A percentile compares a stretch with the other conserved stretches of the same genome.
Evolutionary conservation across 2,888 invertebrate species (phyloP).

Genomic region (Euspilapteryx auroguttella): DNA sequence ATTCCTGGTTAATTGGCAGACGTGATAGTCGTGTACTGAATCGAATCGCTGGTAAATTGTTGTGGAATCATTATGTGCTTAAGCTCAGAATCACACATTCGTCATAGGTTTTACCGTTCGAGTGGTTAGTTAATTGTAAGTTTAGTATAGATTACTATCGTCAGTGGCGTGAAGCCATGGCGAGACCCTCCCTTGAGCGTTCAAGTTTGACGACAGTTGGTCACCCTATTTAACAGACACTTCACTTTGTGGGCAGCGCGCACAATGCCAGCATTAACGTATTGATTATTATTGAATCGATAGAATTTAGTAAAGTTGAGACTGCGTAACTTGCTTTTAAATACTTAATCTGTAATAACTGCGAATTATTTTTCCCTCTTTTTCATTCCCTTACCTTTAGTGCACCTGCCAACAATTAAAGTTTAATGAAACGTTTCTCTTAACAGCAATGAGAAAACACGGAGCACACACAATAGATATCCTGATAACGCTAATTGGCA

Average conservation of each 20-base stretch:
- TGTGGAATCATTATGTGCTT: slow-evolving; percentile 1
- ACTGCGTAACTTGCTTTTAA: neutral
- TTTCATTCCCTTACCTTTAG: no score
- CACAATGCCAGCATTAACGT: slow-evolving; percentile 40
- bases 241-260: slow-evolving; percentile 56
- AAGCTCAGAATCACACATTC: neutral
- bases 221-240: slow-evolving; percentile 56
- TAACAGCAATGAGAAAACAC: no score
- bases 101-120: slow-evolving; percentile 19
- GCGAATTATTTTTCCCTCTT: no score
- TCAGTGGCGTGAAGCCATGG: slow-evolving; percentile 42
- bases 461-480: neutral
- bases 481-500: neutral
- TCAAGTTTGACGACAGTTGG: slow-evolving; percentile 50
- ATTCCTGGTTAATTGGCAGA: slow-evolving; percentile 58
- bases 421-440: no score
- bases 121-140: slow-evolving; percentile 51
- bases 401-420: no score
- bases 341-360: no score
- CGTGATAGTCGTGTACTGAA: slow-evolving; percentile 44
- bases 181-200: slow-evolving; percentile 36
- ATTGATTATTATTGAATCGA: slow-evolving; percentile 26
- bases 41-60: slow-evolving; percentile 12
- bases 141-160: slow-evolving; percentile 50
- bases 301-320: slow-evolving; percentile 2